Base-by-base conservation (phyloP, 2,113 vertebrate species). In the Alexandromys fortis region DNA sequence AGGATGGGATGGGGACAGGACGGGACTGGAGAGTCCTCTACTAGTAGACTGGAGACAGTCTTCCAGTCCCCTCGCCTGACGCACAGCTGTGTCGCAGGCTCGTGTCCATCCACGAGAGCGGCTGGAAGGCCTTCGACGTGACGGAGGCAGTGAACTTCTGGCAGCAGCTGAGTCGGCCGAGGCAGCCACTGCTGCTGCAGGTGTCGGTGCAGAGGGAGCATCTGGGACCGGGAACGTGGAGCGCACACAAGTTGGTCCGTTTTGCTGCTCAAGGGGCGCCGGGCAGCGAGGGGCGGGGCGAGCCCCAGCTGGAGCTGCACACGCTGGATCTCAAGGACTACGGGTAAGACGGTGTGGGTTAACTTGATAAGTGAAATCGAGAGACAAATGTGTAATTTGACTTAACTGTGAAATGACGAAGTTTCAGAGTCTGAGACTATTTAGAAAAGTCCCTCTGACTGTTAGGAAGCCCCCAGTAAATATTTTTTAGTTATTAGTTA, bases 121-220 rank as follows among this genome's bases (percentile, higher is more conserved):
- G 99, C 96, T 99, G 99, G 99, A 99, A 98, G 97, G 99, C 99
- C 98, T 99, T 99, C 85, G 99, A 99, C 63, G 99, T 99, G 98
- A 99, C 99, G 0, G 99, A 99, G 97, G 99, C 99, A 0, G 99
- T 99, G 96, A 99, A 99, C 83, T 99, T 99, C 98, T 99, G 99
- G 99, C 99, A 93, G 92, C 97, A 98, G 92, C 94, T 97, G 94
- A 70, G 98, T 91, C 98, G 97, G 92, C 97, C 47, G 45, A 98
- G 98, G 93, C 93, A 95, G 96, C 99, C 99, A 2, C 99, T 99
- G 99, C 98, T 99, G 96, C 98, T 99, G 98, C 99, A 99, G 98
- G 99, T 99, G 98, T 98, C 99, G 98, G 99, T 99, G 65, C 99
- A 99, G 98, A 99, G 98, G 97, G 99, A 99, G 97, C 99, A 99